These are phyloP conservation scores for Sinocyclocheilus maitianheensis DNA, from an alignment of 2,113 vertebrate genomes.

Conservation along the genomic window DNA sequence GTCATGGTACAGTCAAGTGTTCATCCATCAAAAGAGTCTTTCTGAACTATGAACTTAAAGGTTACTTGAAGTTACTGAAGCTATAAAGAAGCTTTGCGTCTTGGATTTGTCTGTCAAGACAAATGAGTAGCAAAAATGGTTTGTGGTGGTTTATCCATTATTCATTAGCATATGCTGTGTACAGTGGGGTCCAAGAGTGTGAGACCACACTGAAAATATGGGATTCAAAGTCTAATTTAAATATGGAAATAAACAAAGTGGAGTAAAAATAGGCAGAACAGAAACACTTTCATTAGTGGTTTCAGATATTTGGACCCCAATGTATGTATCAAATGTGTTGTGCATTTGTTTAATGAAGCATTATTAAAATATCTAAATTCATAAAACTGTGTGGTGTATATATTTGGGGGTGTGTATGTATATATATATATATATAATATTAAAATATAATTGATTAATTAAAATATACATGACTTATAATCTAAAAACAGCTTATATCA, in stretches of 20 bases:
- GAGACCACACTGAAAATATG: background rate
- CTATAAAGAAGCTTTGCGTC: background rate
- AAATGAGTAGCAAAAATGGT: background rate
- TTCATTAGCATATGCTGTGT: background rate
- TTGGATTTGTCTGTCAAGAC: background rate
- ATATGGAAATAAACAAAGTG: too few relatives aligned
- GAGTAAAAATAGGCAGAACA: background rate
- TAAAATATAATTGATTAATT: too few relatives aligned
- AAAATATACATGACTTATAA: too few relatives aligned
- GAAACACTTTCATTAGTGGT: background rate
- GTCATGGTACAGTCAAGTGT: background rate
- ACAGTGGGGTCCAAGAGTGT: background rate
- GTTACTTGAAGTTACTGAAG: conserved; percentile 9
- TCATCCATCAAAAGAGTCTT: background rate
- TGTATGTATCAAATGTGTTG: too few relatives aligned
- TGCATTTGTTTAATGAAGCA: too few relatives aligned
- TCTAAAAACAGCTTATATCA: too few relatives aligned
- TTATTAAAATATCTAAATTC: too few relatives aligned
- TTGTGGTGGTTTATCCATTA: background rate
- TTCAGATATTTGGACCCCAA: too few relatives aligned
- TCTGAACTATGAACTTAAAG: background rate
- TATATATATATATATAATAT: too few relatives aligned
- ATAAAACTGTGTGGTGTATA: too few relatives aligned
- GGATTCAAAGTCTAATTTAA: too few relatives aligned
- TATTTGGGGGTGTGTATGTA: too few relatives aligned